A percentile compares a stretch with the other conserved stretches of the same genome.
phyloP scores from a whole-genome alignment of 1,140 invertebrate species.

The Daktulosphaira vitifoliae region DNA sequence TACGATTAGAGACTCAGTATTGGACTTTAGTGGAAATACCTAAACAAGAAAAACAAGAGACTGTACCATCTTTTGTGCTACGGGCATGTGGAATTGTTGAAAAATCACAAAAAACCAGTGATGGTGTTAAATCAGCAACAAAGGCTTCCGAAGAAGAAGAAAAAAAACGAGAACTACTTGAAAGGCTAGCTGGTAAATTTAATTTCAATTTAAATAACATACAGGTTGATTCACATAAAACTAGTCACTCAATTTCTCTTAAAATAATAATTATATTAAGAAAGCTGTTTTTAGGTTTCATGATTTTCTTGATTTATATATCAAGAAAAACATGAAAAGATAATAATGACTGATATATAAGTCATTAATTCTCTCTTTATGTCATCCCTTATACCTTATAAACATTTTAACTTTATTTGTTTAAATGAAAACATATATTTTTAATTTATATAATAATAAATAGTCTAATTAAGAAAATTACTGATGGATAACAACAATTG shows the following conservation, averaged over 20 bases:
- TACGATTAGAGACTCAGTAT: conserved; percentile 84
- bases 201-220: too few species aligned
- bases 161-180: conserved; percentile 68
- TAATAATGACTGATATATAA: too few species aligned
- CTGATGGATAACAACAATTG: too few species aligned
- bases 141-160: conserved; percentile 74
- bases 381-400: too few species aligned
- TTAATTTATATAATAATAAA: too few species aligned
- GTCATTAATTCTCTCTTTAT: too few species aligned
- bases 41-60: conserved; percentile 79
- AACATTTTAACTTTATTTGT: too few species aligned
- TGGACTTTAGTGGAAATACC: conserved; percentile 88
- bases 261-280: too few species aligned
- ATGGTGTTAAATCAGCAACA: conserved; percentile 76
- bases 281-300: too few species aligned
- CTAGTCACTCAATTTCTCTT: too few species aligned
- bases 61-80: conserved; percentile 79
- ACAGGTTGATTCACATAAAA: not conserved
- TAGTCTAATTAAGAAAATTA: too few species aligned
- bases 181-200: conserved; percentile 67
- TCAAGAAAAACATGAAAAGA: not conserved
- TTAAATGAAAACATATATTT: too few species aligned
- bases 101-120: conserved; percentile 77
- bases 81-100: conserved; percentile 82
- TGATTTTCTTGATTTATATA: not conserved